These are phyloP conservation scores for Gandaritis pyraliata DNA, from an alignment of 2,888 invertebrate genomes.

Conservation along the genomic window DNA sequence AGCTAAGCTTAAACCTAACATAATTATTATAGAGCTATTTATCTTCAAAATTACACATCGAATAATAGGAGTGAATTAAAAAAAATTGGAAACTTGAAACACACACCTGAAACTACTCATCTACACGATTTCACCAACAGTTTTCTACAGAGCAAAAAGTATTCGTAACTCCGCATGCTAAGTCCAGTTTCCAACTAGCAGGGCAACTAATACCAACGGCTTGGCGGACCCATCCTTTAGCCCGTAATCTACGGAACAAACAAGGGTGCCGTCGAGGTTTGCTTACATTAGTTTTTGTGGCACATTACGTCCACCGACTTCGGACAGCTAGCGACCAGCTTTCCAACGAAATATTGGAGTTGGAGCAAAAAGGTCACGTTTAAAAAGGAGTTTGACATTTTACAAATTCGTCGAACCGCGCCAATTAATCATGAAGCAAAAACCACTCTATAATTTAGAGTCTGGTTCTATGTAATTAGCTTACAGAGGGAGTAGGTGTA, in stretches of 20 bases:
- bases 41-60: too few relatives aligned
- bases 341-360: slow-evolving; percentile 28
- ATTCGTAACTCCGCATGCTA: neutral
- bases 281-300: slow-evolving; percentile 58
- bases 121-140: neutral
- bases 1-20: too few relatives aligned
- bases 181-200: slow-evolving; percentile 25
- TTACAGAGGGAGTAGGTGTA: slow-evolving; percentile 12
- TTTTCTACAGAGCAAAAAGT: slow-evolving; percentile 13
- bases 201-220: slow-evolving; percentile 27
- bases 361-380: slow-evolving; percentile 29
- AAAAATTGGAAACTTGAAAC: too few relatives aligned
- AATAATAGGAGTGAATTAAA: too few relatives aligned
- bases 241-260: slow-evolving; percentile 66
- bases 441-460: slow-evolving; percentile 19
- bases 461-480: slow-evolving; percentile 23
- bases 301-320: slow-evolving; percentile 34
- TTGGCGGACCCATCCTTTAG: slow-evolving; percentile 52
- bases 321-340: slow-evolving; percentile 17
- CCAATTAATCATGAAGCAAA: slow-evolving; percentile 16
- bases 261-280: slow-evolving; percentile 57
- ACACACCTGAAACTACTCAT: too few relatives aligned
- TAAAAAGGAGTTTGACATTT: slow-evolving; percentile 27
- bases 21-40: too few relatives aligned
- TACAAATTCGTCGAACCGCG: slow-evolving; percentile 21